Conservation (phyloP, 2,888 invertebrate species). For the Spodoptera picta region DNA sequence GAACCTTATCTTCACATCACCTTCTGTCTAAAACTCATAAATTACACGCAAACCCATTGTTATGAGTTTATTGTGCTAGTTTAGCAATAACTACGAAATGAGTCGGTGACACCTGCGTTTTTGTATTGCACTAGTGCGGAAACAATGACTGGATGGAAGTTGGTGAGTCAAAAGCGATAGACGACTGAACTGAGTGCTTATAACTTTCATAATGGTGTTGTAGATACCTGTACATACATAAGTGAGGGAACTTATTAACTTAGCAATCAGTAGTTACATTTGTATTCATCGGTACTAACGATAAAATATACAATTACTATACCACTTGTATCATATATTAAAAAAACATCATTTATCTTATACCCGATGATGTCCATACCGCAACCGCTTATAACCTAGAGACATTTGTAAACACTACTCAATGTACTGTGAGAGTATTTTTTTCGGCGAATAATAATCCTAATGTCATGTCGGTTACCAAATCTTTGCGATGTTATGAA, state of each 20-base stretch:
- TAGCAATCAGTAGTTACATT: too few species aligned
- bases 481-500: conserved; percentile 36
- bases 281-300: too few species aligned
- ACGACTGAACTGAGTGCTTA: not conserved
- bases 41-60: conserved; percentile 46
- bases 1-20: conserved; percentile 33
- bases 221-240: too few species aligned
- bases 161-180: conserved; percentile 2
- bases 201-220: not conserved
- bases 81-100: conserved; percentile 37
- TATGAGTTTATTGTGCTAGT: conserved; percentile 25
- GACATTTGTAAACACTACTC: conserved; percentile 13
- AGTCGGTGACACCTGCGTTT: conserved; percentile 39
- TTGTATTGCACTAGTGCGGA: conserved; percentile 38
- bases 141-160: conserved; percentile 28
- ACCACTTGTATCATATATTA: too few species aligned
- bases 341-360: too few species aligned
- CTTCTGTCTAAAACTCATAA: conserved; percentile 17
- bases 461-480: conserved; percentile 45
- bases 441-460: conserved; percentile 38
- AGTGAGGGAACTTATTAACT: too few species aligned
- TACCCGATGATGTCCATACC: not conserved
- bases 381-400: conserved; percentile 12
- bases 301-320: too few species aligned
- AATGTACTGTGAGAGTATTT: conserved; percentile 45